Evolutionary conservation across 2,888 invertebrate species (phyloP), one percentile per base, ranked within the genome.

Genomic region (Trachelus troglodyta): DNA sequence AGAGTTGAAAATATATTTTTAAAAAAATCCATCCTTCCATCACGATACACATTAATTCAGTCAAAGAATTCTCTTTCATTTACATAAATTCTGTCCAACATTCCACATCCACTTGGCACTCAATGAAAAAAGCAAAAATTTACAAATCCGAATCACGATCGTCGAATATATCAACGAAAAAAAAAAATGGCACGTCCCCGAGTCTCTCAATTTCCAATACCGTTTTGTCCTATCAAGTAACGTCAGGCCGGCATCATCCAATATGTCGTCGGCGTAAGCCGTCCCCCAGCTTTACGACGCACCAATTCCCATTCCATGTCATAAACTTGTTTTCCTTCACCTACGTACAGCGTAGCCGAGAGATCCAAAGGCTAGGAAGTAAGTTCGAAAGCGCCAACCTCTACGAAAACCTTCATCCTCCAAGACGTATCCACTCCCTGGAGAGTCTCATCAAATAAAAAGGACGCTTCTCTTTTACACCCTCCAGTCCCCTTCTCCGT

Each of bases 251-350:
- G 74, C 34, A 74, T 74, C 74, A 35, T 74, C 74, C 74, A 35
- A 74, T 74, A 74, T 33, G 74, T 74, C 74, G 35, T 74, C 74
- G 74, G 34, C 74, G 74, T 74, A 74, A 74, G 74, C 74, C 35
- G 74, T 37, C 74, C 69, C 71, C 69, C 69, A 77, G 76, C 79
- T 87, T 86, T 86, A 85, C 83, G 82, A 83, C 80, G 76, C 81
- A 83, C 81, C 84, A 84, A 85, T 85, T 85, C 84, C 82, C 82
- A 85, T 85, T 87, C 81, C 82, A 81, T 79, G 74, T 81, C 85
- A 84, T 87, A 86, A 87, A 86, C 83, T 85, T 87, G 85, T 84
- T 87, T 85, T 84, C 82, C 79, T 79, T 80, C 78, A 78, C 76
- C 76, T 37, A 74, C 74, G 12, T 37, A 37, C 74, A 34, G 34